Evolutionary conservation across 2,113 vertebrate species (phyloP).

Genomic region (Taxidea taxus): DNA sequence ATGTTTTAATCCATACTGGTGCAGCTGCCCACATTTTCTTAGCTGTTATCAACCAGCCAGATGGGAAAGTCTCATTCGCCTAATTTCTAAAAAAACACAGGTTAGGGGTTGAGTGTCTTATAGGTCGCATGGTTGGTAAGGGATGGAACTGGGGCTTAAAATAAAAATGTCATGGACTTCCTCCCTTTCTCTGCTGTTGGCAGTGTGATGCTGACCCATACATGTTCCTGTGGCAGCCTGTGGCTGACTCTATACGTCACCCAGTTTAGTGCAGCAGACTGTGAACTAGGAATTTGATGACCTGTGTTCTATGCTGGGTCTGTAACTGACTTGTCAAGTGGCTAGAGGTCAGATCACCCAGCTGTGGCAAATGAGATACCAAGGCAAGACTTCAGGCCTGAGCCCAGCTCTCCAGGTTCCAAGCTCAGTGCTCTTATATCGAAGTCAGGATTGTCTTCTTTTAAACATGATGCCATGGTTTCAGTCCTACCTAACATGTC

Average conservation of each 20-base stretch:
- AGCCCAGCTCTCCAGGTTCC: neutral
- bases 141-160: neutral
- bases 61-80: neutral
- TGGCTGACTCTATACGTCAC: neutral
- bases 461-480: neutral
- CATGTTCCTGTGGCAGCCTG: neutral
- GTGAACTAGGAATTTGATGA: neutral
- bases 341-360: neutral
- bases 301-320: neutral
- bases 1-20: neutral
- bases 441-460: slow-evolving; percentile 14
- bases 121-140: neutral
- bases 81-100: neutral
- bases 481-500: neutral
- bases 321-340: neutral
- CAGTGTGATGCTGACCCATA: neutral
- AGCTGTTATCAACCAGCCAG: neutral
- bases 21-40: neutral
- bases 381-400: neutral
- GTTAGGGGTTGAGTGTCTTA: neutral
- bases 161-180: neutral
- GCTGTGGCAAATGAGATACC: neutral
- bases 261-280: neutral
- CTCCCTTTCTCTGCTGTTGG: neutral
- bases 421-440: neutral